Base-by-base conservation (phyloP, 2,888 invertebrate genomes). In the Lapara coniferarum region DNA sequence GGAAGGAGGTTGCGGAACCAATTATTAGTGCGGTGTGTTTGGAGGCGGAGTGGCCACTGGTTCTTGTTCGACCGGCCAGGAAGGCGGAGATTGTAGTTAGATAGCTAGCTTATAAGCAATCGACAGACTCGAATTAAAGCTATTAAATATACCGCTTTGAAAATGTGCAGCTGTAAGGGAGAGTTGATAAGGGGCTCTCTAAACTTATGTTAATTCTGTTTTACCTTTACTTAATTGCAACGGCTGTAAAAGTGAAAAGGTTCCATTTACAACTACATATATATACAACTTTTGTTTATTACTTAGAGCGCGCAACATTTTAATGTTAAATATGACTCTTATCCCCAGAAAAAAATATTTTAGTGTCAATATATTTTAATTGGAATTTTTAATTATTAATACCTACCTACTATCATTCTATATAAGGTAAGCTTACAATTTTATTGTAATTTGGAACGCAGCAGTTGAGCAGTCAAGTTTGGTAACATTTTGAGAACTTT, bases 21-120 rank as follows among this genome's bases (percentile, higher is more conserved):
- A 85, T 85, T 86, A 83, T 81, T 76, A 77, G 69, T 72, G 76
- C 72, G 73, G 80, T 75, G 75, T 71, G 78, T 79, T 82, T 75
- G 72, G 76, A 75, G 78, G 76, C 72, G 71, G 77, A 74, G 76
- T 68, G 68, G 72, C 70, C 71, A 78, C 81, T 75, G 76, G 80
- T 75, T 75, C 82, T 66, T 77, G 85, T 82, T 74, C 67, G 66
- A 76, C 79, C 70, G 75, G 76, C 70, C 71, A 69, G 73, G 72
- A 73, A 77, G 75, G 72, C 73, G 73, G 75, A 78, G 81, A 78
- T 78, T 73, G 75, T 74, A 71, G 81, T 78, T 80, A 78, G 76
- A 80, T 81, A 81, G 79, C 75, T 73, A 72, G 74, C 67, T 73
- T 74, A 71, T 70, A 70, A 69, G 69, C 71, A 74, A 77, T 49